These are phyloP conservation scores for Glareola pratincola DNA, from an alignment of 2,113 vertebrate genomes.

Conservation along the genomic window DNA sequence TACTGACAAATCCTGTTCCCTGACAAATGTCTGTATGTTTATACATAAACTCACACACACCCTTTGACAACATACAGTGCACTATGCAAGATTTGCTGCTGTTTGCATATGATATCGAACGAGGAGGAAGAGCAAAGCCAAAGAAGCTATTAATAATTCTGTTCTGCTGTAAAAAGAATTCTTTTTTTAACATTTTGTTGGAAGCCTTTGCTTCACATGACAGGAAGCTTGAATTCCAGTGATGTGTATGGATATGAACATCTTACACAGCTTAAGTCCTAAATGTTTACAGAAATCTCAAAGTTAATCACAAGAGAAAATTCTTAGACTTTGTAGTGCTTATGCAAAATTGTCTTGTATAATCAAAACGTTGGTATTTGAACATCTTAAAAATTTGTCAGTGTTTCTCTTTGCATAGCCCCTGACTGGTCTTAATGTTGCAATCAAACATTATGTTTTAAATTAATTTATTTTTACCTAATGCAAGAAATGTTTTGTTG, in stretches of 20 bases:
- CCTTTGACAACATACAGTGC: constrained; percentile 9
- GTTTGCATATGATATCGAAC: not conserved
- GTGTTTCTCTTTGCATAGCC: not conserved
- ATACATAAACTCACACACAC: constrained; percentile 8
- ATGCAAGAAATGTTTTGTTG: not conserved
- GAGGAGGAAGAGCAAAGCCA: constrained; percentile 3
- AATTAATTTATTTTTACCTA: not conserved
- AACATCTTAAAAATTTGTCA: not conserved
- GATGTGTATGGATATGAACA: not conserved
- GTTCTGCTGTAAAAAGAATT: not conserved
- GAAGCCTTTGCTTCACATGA: not conserved
- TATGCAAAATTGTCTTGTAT: not conserved
- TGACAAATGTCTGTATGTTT: not conserved
- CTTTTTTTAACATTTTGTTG: not conserved
- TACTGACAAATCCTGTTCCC: not conserved
- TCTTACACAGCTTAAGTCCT: not conserved
- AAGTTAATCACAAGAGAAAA: not conserved
- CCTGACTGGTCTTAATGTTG: not conserved
- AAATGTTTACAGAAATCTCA: not conserved
- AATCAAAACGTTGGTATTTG: not conserved
- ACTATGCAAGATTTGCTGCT: not conserved
- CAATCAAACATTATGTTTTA: not conserved
- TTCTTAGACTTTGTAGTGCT: not conserved
- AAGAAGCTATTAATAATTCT: not conserved
- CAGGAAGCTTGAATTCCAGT: not conserved